Evolutionary conservation across 2,797 vertebrate genomes (phyloP), one percentile per base, ranked within the genome.

Genomic region (Trachops cirrhosus): DNA sequence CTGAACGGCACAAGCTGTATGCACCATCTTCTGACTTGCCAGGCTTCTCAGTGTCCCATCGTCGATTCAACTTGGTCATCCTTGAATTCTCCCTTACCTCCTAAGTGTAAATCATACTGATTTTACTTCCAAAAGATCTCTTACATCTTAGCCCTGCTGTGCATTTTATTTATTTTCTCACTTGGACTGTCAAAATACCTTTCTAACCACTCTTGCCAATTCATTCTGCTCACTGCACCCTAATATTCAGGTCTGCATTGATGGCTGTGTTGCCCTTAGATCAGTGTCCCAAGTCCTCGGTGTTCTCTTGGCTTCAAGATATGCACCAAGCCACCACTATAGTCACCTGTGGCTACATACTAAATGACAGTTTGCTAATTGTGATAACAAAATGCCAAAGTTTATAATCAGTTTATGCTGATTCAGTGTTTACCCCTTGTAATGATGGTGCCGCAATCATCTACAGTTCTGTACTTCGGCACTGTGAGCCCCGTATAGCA

Each of bases 241-340:
- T 29, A 4, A 37, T 4, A 32, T 6, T 73, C 39, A 50, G 4
- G 39, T 18, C 44, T 70, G 2, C 26, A 6, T 18, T 0, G 9
- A 9, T 54, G 87, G 16, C n/a, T 86, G 6, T 12, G 1, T 32
- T 10, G 15, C 32, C 50, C 21, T 50, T 21, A 3, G 5, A 8
- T 70, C 70, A 11, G 0, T 57, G 77, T 88, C 37, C 11, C 15
- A 29, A 3, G 59, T 83, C 37, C 87, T 62, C 15, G 12, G 29
- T 5, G 34, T 71, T 62, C 37, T 15, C 5, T 41, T 7, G 16
- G 50, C 19, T n/a, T 89, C 37, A 73, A 2, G 16, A 34, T 29
- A 1, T 5, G 0, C 19, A 24, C 7, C 10, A 10, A 70, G 54
- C 48, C 39, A 1, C 48, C 39, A 1, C 41, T 11, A 6, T 14